A percentile compares a stretch with the other conserved stretches of the same genome.
phyloP scores from a whole-genome alignment of 2,797 vertebrate genomes.

The Agapornis canus region DNA sequence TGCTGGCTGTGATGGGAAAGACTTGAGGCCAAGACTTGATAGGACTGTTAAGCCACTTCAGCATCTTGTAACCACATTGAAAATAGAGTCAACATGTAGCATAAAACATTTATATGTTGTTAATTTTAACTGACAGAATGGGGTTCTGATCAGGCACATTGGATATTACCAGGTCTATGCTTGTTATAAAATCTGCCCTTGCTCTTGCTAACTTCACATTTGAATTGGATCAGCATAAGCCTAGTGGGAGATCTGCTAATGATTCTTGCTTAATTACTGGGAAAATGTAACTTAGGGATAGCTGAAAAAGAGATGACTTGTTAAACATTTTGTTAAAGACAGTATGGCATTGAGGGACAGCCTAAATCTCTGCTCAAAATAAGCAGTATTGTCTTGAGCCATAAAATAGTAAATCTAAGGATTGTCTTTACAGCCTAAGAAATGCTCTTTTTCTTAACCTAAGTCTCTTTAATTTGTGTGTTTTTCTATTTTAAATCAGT shows the following conservation, averaged over 20 bases:
- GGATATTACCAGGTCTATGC: neutral
- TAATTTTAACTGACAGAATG: neutral
- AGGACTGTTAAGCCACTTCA: neutral
- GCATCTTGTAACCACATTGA: neutral
- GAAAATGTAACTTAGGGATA: neutral
- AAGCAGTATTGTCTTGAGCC: neutral
- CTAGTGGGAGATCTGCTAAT: neutral
- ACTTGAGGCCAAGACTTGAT: neutral
- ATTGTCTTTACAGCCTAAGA: neutral
- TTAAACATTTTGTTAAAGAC: neutral
- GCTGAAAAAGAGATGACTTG: neutral
- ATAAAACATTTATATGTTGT: neutral
- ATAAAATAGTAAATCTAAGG: neutral
- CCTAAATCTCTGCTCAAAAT: neutral
- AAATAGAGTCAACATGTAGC: neutral
- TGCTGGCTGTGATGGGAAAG: neutral
- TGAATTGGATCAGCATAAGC: neutral
- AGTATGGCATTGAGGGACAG: neutral
- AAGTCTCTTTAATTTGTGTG: neutral
- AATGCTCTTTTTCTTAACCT: neutral
- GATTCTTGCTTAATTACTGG: neutral
- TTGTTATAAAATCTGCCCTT: neutral
- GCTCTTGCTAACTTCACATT: neutral
- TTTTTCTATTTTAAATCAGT: neutral
- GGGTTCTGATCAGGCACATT: neutral